Evolutionary conservation across 2,113 vertebrate genomes (phyloP).

Genomic region (Stigmatopora nigra): DNA sequence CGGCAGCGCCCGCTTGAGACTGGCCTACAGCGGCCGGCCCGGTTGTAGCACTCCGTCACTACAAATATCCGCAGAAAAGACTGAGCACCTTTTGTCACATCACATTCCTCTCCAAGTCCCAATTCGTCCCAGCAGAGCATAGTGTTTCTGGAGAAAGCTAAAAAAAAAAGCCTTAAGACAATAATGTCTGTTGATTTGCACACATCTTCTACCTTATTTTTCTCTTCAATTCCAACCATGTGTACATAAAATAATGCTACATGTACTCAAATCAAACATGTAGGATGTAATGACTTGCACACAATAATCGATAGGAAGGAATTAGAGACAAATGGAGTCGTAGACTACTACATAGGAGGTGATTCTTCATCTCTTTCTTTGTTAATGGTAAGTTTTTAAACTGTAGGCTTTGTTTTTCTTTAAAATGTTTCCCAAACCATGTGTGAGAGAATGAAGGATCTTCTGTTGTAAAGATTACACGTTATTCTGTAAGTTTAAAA

Average conservation of each 20-base stretch:
- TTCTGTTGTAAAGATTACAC: conserved; percentile 70
- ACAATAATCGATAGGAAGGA: conserved; percentile 28
- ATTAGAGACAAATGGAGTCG: conserved; percentile 1
- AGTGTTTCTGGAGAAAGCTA: conserved; percentile 31
- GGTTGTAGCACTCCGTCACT: conserved; percentile 12
- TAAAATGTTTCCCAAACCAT: neutral
- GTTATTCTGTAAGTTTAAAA: conserved; percentile 57
- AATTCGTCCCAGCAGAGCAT: conserved; percentile 18
- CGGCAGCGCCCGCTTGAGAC: conserved; percentile 16
- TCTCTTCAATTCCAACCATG: conserved; percentile 30
- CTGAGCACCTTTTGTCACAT: conserved; percentile 4
- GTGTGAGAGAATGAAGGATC: conserved; percentile 55
- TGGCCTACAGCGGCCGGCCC: no score
- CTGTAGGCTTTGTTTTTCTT: neutral
- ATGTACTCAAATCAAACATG: conserved; percentile 33
- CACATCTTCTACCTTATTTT: conserved; percentile 12
- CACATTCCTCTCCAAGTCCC: no score
- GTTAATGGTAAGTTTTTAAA: conserved; percentile 43
- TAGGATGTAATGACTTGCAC: conserved; percentile 44
- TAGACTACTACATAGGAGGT: conserved; percentile 55
- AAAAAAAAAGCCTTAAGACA: conserved; percentile 69
- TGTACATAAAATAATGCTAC: conserved; percentile 24
- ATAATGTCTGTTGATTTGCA: conserved; percentile 52
- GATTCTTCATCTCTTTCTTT: conserved; percentile 63
- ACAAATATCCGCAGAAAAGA: conserved; percentile 34